Percentiles rank a stretch among this genome's conserved stretches.
phyloP scores from a whole-genome alignment of 2,888 invertebrate species.

The Nesidiocoris tenuis region DNA sequence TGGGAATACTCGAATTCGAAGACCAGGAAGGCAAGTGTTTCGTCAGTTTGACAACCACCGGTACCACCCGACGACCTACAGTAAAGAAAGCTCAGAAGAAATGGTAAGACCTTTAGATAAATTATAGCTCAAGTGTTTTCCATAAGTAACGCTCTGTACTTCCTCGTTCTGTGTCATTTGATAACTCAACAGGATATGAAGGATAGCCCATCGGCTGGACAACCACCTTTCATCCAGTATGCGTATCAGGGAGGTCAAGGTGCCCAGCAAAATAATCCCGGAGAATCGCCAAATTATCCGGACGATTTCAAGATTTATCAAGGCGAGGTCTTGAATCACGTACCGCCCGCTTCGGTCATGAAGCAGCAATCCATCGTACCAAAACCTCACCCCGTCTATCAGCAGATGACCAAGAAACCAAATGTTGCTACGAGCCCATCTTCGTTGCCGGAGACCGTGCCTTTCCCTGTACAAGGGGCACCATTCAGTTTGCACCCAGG shows the following conservation, averaged over 20 bases:
- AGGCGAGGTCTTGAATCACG: slow-evolving; percentile 33
- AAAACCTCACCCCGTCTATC: slow-evolving; percentile 22
- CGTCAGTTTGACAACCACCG: slow-evolving; percentile 7
- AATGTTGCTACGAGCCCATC: too few relatives aligned
- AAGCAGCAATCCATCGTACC: slow-evolving; percentile 13
- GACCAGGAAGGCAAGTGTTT: not conserved
- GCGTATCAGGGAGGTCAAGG: slow-evolving; percentile 45
- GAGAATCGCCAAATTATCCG: not conserved
- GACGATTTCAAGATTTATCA: slow-evolving; percentile 7
- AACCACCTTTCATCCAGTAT: too few relatives aligned
- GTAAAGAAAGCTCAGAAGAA: slow-evolving; percentile 26
- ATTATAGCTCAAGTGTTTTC: too few relatives aligned
- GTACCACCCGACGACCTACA: slow-evolving; percentile 23
- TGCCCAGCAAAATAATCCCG: not conserved
- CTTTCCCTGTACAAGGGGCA: too few relatives aligned
- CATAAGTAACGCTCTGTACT: too few relatives aligned
- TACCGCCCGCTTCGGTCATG: not conserved
- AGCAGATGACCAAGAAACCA: slow-evolving; percentile 12
- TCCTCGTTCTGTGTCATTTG: too few relatives aligned
- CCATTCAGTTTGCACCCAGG: too few relatives aligned
- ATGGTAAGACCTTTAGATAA: not conserved
- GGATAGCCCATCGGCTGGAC: too few relatives aligned
- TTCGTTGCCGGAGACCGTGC: too few relatives aligned
- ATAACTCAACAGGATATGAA: too few relatives aligned
- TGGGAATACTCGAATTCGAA: not conserved